Base-by-base conservation (phyloP, 2,888 invertebrate species). In the Macaria liturata region DNA sequence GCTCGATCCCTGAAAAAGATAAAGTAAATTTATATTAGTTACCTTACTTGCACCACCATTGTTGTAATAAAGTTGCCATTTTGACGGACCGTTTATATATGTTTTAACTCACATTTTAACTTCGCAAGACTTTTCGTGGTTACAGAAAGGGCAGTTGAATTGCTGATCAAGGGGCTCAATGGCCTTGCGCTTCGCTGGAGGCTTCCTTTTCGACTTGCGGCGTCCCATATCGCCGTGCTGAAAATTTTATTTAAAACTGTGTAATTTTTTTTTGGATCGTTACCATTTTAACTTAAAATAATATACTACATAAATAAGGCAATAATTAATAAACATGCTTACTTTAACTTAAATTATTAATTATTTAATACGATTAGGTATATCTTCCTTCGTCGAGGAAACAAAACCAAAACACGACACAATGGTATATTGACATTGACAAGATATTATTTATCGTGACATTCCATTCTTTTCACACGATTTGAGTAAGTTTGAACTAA, bases 121-220 rank as follows among this genome's bases (percentile, higher is more conserved):
- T 93, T 99, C 99, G 85, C 99, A 99, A 0, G 98, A 98, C 77
- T 98, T 98, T 87, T 99, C 99, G 83, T 99, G 99, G 87, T 99
- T 99, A 85, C 99, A 99, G 91, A 99, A 99, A 8, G 99, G 99
- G 79, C 99, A 99, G 82, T 99, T 99, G 83, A 99, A 99, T 81
- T 98, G 97, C 57, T 96, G 96, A 81, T 99, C 99, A 54, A 99
- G 91, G 0, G 99, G 98, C 78, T 97, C 95, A 70, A 99, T 98
- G 1, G 96, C 95, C 89, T 98, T 99, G 66, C 96, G 93, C 81
- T 98, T 99, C 53, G 97, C 95, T 50, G 99, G 98, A n/a, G 99
- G 98, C 93, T 99, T 99, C 79, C 98, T 94, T 91, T 98, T 98
- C 64, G 98, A 98, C 93, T 99, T 99, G 64, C 98, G 94, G 74